These are phyloP conservation scores for Cephus nigrinus DNA, from an alignment of 2,888 invertebrate genomes.

Conservation along the genomic window DNA sequence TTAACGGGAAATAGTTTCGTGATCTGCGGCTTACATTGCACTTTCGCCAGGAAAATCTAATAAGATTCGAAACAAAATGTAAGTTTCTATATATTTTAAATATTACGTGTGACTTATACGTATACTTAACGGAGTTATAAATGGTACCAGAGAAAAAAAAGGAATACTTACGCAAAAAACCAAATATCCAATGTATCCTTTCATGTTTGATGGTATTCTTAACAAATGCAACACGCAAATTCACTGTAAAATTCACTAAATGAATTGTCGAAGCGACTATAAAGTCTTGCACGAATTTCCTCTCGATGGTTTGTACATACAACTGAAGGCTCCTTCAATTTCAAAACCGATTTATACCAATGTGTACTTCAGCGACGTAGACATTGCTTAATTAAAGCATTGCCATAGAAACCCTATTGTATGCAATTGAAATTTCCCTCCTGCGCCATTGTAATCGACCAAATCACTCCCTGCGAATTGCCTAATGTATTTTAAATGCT, in stretches of 20 bases:
- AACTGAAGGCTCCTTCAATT: constrained; percentile 47
- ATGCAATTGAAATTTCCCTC: constrained; percentile 10
- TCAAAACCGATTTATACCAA: constrained; percentile 52
- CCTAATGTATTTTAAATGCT: constrained; percentile 43
- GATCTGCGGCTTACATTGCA: constrained; percentile 47
- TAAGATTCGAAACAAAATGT: neutral
- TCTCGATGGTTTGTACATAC: constrained; percentile 15
- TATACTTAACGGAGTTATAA: neutral
- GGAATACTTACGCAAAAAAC: constrained; percentile 46
- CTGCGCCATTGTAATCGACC: constrained; percentile 41
- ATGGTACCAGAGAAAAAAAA: neutral
- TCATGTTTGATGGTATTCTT: constrained; percentile 29
- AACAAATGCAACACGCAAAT: neutral
- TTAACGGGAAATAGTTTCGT: constrained; percentile 50
- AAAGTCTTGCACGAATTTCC: neutral
- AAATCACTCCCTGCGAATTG: constrained; percentile 48
- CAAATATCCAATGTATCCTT: constrained; percentile 28
- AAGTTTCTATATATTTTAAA: neutral
- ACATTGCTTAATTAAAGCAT: neutral
- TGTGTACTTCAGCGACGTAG: constrained; percentile 36
- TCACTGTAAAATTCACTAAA: constrained; percentile 6
- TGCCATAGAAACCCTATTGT: neutral
- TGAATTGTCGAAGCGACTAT: constrained; percentile 13
- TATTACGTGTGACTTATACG: neutral
- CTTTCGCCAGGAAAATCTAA: constrained; percentile 44